Evolutionary conservation across 1,140 invertebrate species (phyloP).

Genomic region (Hestina assimilis): DNA sequence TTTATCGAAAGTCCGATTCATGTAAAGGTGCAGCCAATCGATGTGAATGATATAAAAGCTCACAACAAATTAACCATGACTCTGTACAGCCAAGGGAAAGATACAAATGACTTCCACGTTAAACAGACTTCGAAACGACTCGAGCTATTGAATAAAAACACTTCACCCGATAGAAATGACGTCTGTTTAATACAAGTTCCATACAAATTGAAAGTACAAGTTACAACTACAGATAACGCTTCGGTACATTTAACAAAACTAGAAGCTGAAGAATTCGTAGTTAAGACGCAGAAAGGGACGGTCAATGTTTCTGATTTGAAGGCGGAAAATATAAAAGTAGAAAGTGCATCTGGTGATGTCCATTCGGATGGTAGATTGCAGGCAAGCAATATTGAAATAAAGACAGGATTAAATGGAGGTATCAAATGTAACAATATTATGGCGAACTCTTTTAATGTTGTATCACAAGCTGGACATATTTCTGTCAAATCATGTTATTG

Average conservation of each 20-base stretch:
- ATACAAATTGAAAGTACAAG: conserved; percentile 70
- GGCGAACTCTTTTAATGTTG: conserved; percentile 59
- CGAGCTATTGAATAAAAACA: conserved; percentile 71
- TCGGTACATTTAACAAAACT: conserved; percentile 63
- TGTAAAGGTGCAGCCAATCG: conserved; percentile 70
- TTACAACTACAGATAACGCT: conserved; percentile 66
- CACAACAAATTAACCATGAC: conserved; percentile 72
- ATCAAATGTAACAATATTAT: conserved; percentile 72
- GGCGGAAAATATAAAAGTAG: conserved; percentile 66
- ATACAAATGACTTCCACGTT: conserved; percentile 68
- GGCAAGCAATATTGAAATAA: conserved; percentile 67
- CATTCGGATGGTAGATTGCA: conserved; percentile 61
- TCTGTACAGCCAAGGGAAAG: conserved; percentile 66
- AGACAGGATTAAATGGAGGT: conserved; percentile 57
- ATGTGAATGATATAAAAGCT: conserved; percentile 63
- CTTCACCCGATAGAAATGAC: conserved; percentile 57
- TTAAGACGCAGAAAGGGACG: conserved; percentile 67
- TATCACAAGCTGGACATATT: conserved; percentile 67
- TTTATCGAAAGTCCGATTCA: conserved; percentile 76
- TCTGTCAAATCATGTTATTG: conserved; percentile 73
- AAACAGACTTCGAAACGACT: conserved; percentile 73
- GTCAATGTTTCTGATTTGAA: conserved; percentile 63
- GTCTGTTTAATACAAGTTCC: conserved; percentile 73
- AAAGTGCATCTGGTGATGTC: conserved; percentile 61
- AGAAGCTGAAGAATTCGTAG: conserved; percentile 67